Evolutionary conservation across 2,888 invertebrate genomes (phyloP), one percentile per base, ranked within the genome.

Genomic region (Altica lythri): DNA sequence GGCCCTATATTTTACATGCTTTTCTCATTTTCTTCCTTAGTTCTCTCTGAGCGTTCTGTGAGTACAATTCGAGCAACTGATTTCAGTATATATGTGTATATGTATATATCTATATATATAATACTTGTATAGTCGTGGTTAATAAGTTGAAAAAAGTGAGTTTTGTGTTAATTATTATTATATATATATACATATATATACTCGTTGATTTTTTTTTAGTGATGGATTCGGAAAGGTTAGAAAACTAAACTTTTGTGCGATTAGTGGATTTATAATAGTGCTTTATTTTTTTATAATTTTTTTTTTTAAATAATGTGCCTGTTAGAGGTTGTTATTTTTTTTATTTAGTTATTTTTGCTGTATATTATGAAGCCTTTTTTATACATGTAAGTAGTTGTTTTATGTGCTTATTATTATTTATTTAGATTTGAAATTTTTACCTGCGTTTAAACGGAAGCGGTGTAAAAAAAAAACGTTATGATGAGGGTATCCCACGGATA

Each of bases 1-100:
- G 49, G 55, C 40, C 50, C 55, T 53, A 53, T 60, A 60, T 57
- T 60, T 57, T 52, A 55, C 60, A 57, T 57, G 57, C 55, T 51
- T 55, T 51, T 34, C 46, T 27, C 43, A 48, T 42, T 55, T 49
- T 45, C 43, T 29, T 49, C 45, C 27, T 49, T 55, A 59, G 59
- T 59, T 42, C 14, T 45, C 29, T 34, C 30, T 17, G 37, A 3
- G 8, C 35, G 42, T 10, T 5, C n/a, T 5, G 9, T 12, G 29
- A 12, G 35, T 35, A 32, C 18, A 37, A 42, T 22, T 16, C 25
- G 47, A 13, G 13, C 6, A 5, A 5, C 44, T 30, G 30, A n/a
- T 18, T 30, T 10, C n/a, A 10, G 32, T 19, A 61, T 62, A n/a
- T n/a, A n/a, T n/a, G n/a, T n/a, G n/a, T n/a, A n/a, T n/a, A n/a